Conservation (phyloP, 2,113 vertebrate genomes). For the Dicerorhinus sumatrensis region DNA sequence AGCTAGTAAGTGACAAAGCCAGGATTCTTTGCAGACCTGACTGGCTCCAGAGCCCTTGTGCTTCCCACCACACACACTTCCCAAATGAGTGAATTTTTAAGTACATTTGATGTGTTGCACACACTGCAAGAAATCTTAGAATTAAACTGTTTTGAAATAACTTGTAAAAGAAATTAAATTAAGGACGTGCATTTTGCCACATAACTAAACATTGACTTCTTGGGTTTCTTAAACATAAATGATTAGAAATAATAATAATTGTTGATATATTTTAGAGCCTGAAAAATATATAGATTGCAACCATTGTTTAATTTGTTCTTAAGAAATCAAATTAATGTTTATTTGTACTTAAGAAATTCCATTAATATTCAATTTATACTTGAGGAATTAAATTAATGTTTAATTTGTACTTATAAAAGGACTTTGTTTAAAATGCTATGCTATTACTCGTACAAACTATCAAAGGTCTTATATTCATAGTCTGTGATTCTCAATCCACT, state of each 20-base stretch:
- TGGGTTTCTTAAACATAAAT: conserved; percentile 9
- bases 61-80: background rate
- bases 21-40: conserved; percentile 2
- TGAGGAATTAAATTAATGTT: conserved; percentile 47
- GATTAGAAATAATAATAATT: conserved; percentile 52
- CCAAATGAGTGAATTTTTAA: conserved; percentile 4
- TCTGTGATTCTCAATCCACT: conserved; percentile 6
- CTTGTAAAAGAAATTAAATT: background rate
- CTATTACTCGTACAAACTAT: conserved; percentile 38
- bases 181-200: background rate
- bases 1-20: background rate
- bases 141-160: conserved; percentile 16
- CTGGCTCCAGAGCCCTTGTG: background rate
- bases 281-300: background rate
- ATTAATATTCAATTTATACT: conserved; percentile 43
- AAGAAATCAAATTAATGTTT: conserved; percentile 48
- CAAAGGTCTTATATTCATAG: conserved; percentile 15
- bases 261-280: background rate
- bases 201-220: conserved; percentile 28
- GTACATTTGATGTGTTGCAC: background rate
- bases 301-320: conserved; percentile 38
- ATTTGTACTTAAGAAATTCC: conserved; percentile 44
- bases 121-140: background rate
- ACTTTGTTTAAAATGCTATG: background rate
- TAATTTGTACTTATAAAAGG: conserved; percentile 55